Base-by-base conservation (phyloP, 2,888 invertebrate genomes). In the Philereme transversata region DNA sequence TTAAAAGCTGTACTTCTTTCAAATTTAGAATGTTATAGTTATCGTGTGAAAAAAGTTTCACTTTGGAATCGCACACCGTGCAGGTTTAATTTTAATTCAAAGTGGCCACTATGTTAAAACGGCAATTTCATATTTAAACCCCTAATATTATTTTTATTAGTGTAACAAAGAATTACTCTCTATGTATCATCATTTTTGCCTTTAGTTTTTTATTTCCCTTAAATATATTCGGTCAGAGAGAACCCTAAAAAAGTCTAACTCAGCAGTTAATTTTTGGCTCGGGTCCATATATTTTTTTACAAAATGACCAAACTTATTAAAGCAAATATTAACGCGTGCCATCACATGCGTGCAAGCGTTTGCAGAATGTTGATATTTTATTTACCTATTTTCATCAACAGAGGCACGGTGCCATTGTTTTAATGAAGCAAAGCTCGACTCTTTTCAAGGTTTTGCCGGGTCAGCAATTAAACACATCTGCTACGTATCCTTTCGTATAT, bases 401-500 rank as follows among this genome's bases (percentile, higher is more conserved):
- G 77, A 79, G 77, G 75, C 77, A 71, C 73, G 73, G 71, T 75
- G 72, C 77, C 78, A 79, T 82, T 84, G 79, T 80, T 81, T 84
- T 80, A 78, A 80, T 86, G 87, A 88, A 86, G 81, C 56, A 33
- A 84, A 87, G 81, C 86, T 81, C 78, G 76, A 85, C 85, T 87
- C 83, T 86, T 86, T 82, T 77, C 70, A 81, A 82, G 86, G 86
- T 89, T 84, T 83, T 83, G 86, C 82, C 78, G 87, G 88, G 83
- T 86, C 86, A 85, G 87, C 88, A 87, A 90, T 92, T 89, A 89
- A 88, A 85, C 85, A 87, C 91, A 90, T 89, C 87, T 89, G 90
- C 77, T 84, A 82, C 87, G 81, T 81, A 80, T 45, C 11, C 84
- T 85, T 78, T 81, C 82, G 79, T 81, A 83, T 71, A 75, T 78